phyloP scores from a whole-genome alignment of 2,113 vertebrate genomes.

The Myrmophylax atrothorax region DNA sequence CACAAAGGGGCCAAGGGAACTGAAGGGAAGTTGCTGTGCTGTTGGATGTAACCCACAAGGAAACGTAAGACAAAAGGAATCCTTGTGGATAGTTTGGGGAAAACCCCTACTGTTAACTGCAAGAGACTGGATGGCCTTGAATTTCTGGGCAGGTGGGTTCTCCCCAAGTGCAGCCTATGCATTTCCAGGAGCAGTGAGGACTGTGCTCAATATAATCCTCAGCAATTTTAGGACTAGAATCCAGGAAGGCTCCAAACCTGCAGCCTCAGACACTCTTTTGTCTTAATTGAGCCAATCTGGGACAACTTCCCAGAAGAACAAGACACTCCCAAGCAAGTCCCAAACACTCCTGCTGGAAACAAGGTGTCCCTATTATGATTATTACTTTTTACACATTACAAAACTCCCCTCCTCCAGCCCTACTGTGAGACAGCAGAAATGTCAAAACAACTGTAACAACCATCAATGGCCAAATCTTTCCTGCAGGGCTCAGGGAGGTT shows the following conservation, averaged over 20 bases:
- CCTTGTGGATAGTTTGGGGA: background rate
- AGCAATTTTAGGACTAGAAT: background rate
- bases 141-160: background rate
- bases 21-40: background rate
- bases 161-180: background rate
- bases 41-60: background rate
- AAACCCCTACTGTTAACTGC: background rate
- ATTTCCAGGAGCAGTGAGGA: background rate
- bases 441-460: background rate
- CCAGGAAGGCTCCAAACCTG: background rate
- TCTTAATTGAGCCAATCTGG: slow-evolving; percentile 17
- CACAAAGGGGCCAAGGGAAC: background rate
- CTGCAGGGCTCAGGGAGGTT: background rate
- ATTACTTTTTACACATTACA: background rate
- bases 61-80: background rate
- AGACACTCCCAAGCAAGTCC: background rate
- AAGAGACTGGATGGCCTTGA: background rate
- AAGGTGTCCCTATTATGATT: background rate
- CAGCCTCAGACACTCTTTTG: background rate
- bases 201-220: background rate
- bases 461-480: background rate
- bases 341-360: background rate
- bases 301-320: slow-evolving; percentile 13
- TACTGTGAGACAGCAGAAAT: background rate
- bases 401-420: background rate